A percentile compares a stretch with the other conserved stretches of the same genome.
These are phyloP conservation scores for Trachymyrmex septentrionalis DNA, from an alignment of 1,140 invertebrate genomes.

Conservation along the genomic window DNA sequence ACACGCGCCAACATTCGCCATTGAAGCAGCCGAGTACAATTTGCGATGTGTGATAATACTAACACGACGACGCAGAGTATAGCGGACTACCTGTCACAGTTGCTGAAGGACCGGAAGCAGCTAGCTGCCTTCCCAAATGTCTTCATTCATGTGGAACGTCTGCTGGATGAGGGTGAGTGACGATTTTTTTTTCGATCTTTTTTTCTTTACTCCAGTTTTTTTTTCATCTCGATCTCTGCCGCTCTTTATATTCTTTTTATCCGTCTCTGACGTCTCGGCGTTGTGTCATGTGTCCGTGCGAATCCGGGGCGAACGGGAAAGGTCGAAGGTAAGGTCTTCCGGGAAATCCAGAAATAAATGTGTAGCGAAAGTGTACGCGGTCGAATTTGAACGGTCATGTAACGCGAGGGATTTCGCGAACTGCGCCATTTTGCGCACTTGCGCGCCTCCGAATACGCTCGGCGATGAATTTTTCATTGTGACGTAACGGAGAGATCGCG, in stretches of 20 bases:
- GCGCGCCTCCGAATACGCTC: background rate
- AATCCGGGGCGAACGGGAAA: background rate
- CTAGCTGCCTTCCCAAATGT: conserved; percentile 99
- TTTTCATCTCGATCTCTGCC: background rate
- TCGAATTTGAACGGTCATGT: background rate
- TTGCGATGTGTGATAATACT: conserved; percentile 91
- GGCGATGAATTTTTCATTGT: conserved; percentile 14
- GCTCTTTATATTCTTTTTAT: background rate
- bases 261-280: background rate
- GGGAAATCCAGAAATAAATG: conserved; percentile 25
- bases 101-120: conserved; percentile 99
- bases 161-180: conserved; percentile 99
- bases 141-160: conserved; percentile 99
- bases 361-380: background rate
- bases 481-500: conserved; percentile 28
- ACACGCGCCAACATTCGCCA: conserved; percentile 70
- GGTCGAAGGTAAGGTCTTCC: conserved; percentile 29
- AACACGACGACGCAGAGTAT: conserved; percentile 96
- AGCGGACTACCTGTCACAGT: conserved; percentile 99
- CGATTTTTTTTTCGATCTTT: background rate
- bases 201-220: background rate
- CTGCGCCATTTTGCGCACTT: conserved; percentile 37
- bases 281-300: background rate
- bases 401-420: background rate
- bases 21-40: conserved; percentile 84